Evolutionary conservation across 2,888 invertebrate genomes (phyloP), one percentile per base, ranked within the genome.

Genomic region (Julus scandinavius): DNA sequence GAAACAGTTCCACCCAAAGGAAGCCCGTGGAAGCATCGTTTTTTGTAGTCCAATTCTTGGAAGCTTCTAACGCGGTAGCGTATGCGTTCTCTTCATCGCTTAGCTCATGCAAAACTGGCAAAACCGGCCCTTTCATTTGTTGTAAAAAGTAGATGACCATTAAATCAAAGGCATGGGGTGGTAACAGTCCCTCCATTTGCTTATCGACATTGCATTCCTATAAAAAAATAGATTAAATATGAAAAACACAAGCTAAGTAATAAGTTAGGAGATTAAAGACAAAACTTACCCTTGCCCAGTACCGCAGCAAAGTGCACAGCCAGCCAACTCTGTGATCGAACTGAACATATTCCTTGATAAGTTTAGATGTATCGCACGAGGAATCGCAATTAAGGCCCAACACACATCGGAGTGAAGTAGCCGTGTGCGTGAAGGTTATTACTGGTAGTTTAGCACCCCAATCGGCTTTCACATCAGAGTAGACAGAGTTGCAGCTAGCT

Each of bases 81-180:
- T 91, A 91, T 40, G 72, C 29, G 17, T 63, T 29, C 7, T 41
- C 54, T 41, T 84, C 20, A 40, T 83, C 41, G 83, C 80, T 72
- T 17, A 93, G 91, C 90, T 93, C 92, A 89, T 93, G 93, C 9
- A 94, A 90, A 41, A 93, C 92, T 29, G 94, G 94, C 54, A 93
- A 91, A 2, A 93, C 91, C 4, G 91, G 91, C 4, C 91, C 91
- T 3, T 89, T 89, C 54, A 90, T 89, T 89, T 93, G 92, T 90
- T 94, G 94, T 86, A 94, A 91, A 90, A 92, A 94, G 90, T 93
- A 93, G 9, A 94, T 91, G 0, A 93, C 92, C 92, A 94, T 92
- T 13, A 94, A 89, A 49, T 92, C 91, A 90, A 92, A 93, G 50
- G 92, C 92, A 90, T 93, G 93, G 0, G 93, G 91, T 1, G 94